These are phyloP conservation scores for Anolis apletophallus DNA, from an alignment of 2,797 vertebrate species.

Conservation along the genomic window DNA sequence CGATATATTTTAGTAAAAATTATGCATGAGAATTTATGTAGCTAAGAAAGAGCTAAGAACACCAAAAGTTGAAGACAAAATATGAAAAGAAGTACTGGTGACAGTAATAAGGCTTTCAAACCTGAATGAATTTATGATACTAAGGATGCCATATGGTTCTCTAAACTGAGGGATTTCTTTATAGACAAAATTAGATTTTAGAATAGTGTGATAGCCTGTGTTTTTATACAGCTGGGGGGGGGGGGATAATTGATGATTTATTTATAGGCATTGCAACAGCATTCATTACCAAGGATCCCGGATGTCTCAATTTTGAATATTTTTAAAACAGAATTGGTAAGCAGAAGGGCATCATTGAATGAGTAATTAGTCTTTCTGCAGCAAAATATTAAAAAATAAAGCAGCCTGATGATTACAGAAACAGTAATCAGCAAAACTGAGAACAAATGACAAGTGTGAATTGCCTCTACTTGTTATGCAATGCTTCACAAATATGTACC, in stretches of 20 bases:
- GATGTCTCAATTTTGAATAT: slow-evolving; percentile 35
- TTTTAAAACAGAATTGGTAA: slow-evolving; percentile 55
- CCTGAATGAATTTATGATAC: background rate
- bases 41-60: background rate
- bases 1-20: background rate
- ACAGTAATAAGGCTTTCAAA: background rate
- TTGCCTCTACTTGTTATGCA: slow-evolving; percentile 46
- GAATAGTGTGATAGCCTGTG: slow-evolving; percentile 10
- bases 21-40: background rate
- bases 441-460: slow-evolving; percentile 56
- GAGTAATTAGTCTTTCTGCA: slow-evolving; percentile 53
- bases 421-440: slow-evolving; percentile 45
- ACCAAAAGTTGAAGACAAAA: background rate
- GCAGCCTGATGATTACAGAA: slow-evolving; percentile 56
- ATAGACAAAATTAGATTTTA: background rate
- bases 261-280: slow-evolving; percentile 29
- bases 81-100: background rate
- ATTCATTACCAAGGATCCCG: background rate
- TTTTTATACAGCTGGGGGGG: slow-evolving; percentile 22
- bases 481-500: slow-evolving; percentile 34
- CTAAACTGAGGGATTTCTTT: background rate
- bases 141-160: slow-evolving; percentile 13
- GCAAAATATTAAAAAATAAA: slow-evolving; percentile 49
- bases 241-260: slow-evolving; percentile 35
- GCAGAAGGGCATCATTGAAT: slow-evolving; percentile 48